Evolutionary conservation across 2,797 vertebrate genomes (phyloP).

Genomic region (Catharus ustulatus): DNA sequence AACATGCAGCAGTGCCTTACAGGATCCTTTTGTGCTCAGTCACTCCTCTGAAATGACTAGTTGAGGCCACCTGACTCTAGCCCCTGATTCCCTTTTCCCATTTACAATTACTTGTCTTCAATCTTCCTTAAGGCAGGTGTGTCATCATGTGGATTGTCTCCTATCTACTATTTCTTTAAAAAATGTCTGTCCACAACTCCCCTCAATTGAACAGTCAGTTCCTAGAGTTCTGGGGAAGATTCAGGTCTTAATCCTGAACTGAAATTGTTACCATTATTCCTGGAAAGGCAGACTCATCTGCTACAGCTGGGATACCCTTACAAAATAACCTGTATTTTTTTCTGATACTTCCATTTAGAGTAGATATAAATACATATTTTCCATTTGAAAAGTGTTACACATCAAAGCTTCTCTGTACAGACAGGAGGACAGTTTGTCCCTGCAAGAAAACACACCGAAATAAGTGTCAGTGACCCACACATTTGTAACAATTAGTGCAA

Average conservation of each 20-base stretch:
- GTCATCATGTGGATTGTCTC: no score
- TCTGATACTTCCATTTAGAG: neutral
- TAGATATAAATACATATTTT: neutral
- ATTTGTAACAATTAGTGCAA: neutral
- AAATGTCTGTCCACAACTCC: neutral
- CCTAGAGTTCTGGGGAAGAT: neutral
- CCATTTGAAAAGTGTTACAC: neutral
- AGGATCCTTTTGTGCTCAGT: neutral
- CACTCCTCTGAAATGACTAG: neutral
- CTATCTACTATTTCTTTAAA: neutral
- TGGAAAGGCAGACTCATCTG: neutral
- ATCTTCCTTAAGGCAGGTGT: neutral
- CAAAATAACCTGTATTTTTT: neutral
- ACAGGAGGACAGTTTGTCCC: neutral
- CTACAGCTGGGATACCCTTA: neutral
- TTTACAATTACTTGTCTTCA: neutral
- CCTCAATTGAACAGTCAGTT: neutral
- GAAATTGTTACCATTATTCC: neutral
- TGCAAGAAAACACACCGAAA: neutral
- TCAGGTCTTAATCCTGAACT: neutral
- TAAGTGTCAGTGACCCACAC: neutral
- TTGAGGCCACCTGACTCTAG: neutral
- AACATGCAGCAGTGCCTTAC: accelerated
- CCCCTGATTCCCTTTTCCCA: neutral
- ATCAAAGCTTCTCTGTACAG: neutral